Evolutionary conservation across 1,140 invertebrate species (phyloP).

Genomic region (Caerostris darwini): DNA sequence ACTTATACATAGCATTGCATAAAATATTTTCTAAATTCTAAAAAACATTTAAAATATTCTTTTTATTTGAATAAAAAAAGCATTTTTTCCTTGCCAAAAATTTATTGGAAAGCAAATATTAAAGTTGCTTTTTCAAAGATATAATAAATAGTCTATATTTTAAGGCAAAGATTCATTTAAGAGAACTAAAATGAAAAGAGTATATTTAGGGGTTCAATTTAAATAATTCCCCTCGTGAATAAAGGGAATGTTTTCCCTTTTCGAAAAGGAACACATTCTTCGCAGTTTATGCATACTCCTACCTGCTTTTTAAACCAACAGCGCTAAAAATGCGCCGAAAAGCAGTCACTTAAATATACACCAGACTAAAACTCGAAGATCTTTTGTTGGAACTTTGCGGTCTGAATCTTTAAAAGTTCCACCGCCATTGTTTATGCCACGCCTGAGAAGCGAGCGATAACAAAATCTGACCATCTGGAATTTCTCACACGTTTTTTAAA

Average conservation of each 20-base stretch:
- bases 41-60: too few species aligned
- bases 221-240: too few species aligned
- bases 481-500: slow-evolving; percentile 15
- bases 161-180: too few species aligned
- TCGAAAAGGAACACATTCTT: background rate
- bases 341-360: background rate
- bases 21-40: too few species aligned
- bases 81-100: too few species aligned
- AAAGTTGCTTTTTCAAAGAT: too few species aligned
- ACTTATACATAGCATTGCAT: too few species aligned
- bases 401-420: background rate
- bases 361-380: background rate
- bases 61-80: too few species aligned
- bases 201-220: too few species aligned
- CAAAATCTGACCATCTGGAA: background rate
- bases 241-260: background rate
- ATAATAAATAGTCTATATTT: too few species aligned
- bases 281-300: background rate
- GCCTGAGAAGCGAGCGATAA: background rate
- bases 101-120: too few species aligned
- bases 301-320: background rate
- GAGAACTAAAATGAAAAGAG: too few species aligned
- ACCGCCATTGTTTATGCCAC: background rate
- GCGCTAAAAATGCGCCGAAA: background rate
- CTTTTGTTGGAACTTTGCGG: background rate